A percentile compares a stretch with the other conserved stretches of the same genome.
Conservation (phyloP, 1,140 invertebrate genomes). For the Antheraea pernyi region DNA sequence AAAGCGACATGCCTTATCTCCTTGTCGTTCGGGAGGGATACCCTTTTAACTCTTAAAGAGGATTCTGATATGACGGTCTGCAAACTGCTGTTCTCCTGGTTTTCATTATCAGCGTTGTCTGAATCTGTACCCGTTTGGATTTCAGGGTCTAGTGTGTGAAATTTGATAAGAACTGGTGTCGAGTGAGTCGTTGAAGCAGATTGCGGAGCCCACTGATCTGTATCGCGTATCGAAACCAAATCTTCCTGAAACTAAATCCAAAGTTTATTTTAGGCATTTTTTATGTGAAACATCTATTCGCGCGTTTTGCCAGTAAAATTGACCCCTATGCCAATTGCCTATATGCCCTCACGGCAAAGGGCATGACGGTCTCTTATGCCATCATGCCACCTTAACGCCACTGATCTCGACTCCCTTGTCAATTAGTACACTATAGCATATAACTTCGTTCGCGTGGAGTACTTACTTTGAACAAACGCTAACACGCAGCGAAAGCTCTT, state of each 20-base stretch:
- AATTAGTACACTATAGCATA: too few relatives aligned
- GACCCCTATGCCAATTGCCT: too few relatives aligned
- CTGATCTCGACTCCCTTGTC: too few relatives aligned
- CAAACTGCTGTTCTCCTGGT: slow-evolving; percentile 55
- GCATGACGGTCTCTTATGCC: too few relatives aligned
- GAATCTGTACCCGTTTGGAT: slow-evolving; percentile 49
- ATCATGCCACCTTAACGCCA: too few relatives aligned
- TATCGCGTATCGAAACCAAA: slow-evolving; percentile 86
- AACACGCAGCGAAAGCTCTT: too few relatives aligned
- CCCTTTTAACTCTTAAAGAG: slow-evolving; percentile 59
- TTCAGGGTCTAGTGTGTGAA: slow-evolving; percentile 72
- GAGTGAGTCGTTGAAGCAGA: slow-evolving; percentile 62
- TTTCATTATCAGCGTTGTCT: slow-evolving; percentile 67
- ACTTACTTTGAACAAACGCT: too few relatives aligned
- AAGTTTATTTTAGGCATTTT: neutral
- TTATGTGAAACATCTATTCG: too few relatives aligned
- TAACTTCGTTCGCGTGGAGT: too few relatives aligned
- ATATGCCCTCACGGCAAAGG: too few relatives aligned
- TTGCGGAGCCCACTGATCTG: slow-evolving; percentile 69
- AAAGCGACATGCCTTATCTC: slow-evolving; percentile 62
- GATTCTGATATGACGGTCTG: slow-evolving; percentile 51
- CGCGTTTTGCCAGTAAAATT: too few relatives aligned
- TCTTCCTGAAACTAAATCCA: slow-evolving; percentile 79
- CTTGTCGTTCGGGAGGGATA: slow-evolving; percentile 67
- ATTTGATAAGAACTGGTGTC: slow-evolving; percentile 76